Evolutionary conservation across 2,797 vertebrate species (phyloP).

Genomic region (Gadopsis bispinosus): DNA sequence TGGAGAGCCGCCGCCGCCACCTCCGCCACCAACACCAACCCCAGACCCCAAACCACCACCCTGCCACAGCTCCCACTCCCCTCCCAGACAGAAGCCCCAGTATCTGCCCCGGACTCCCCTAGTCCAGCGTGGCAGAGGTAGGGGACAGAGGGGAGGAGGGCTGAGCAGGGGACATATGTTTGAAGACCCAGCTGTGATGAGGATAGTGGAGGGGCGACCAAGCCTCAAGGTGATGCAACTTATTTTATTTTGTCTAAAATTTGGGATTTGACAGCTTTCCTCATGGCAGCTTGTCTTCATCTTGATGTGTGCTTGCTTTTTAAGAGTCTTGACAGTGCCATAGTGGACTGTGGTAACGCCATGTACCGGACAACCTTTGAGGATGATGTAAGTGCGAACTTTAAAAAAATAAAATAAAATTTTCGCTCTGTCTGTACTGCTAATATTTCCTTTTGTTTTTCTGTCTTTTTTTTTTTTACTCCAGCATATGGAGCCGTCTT

Average conservation of each 20-base stretch:
- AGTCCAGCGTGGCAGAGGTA: slow-evolving; percentile 46
- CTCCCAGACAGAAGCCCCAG: slow-evolving; percentile 46
- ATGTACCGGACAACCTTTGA: slow-evolving; percentile 76
- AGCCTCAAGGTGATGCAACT: slow-evolving; percentile 85
- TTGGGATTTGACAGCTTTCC: not conserved
- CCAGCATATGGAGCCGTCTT: slow-evolving; percentile 75
- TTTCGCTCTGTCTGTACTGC: not conserved
- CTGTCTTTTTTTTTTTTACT: not conserved
- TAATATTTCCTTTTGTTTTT: not conserved
- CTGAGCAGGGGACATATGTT: slow-evolving; percentile 77
- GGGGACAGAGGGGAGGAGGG: slow-evolving; percentile 56
- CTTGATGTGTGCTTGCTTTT: not conserved
- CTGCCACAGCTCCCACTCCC: slow-evolving; percentile 36
- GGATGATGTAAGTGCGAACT: slow-evolving; percentile 77
- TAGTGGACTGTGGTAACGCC: slow-evolving; percentile 87
- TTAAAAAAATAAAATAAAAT: not conserved
- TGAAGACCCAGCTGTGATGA: slow-evolving; percentile 91
- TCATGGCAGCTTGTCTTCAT: not conserved
- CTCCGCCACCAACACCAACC: slow-evolving; percentile 32
- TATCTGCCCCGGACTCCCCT: slow-evolving; percentile 28
- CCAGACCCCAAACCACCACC: slow-evolving; percentile 43
- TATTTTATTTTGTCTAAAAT: not conserved
- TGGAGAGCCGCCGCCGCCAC: slow-evolving; percentile 37
- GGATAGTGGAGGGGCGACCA: slow-evolving; percentile 85
- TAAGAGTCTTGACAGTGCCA: slow-evolving; percentile 90